phyloP scores from a whole-genome alignment of 2,113 vertebrate species.

The Melanerpes aurifrons region DNA sequence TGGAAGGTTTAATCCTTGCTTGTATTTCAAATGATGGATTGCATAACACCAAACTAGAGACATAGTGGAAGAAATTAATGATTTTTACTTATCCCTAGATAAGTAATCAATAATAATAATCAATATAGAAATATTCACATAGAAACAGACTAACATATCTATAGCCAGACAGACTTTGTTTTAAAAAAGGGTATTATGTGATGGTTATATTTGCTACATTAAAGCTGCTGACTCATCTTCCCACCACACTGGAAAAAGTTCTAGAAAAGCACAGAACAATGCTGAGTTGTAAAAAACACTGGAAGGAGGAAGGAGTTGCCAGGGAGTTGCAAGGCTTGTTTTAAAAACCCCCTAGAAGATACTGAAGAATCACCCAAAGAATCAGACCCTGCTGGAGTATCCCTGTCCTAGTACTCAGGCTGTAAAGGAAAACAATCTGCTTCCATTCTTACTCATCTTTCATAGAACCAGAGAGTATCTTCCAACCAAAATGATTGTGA shows the following conservation, averaged over 20 bases:
- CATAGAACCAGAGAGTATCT: no score
- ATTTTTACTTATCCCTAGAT: not conserved
- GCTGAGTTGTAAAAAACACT: not conserved
- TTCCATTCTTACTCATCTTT: not conserved
- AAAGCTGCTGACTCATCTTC: conserved; percentile 15
- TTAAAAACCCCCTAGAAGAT: not conserved
- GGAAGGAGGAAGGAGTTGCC: not conserved
- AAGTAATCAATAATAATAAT: no score
- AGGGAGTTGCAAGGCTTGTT: not conserved
- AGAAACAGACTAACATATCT: not conserved
- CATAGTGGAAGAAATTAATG: not conserved
- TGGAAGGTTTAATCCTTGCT: not conserved
- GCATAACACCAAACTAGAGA: not conserved
- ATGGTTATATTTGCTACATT: not conserved
- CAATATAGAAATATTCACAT: not conserved
- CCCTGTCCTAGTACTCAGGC: not conserved
- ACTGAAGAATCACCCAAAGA: not conserved
- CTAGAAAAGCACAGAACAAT: conserved; percentile 22
- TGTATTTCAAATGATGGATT: not conserved
- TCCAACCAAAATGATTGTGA: no score
- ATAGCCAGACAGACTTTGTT: not conserved
- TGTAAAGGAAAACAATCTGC: not conserved
- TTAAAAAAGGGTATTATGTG: not conserved
- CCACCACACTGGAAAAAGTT: not conserved
- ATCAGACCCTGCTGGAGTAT: not conserved